Evolutionary conservation across 2,888 invertebrate genomes (phyloP).

Genomic region (Mongoloraphidia duomilia): DNA sequence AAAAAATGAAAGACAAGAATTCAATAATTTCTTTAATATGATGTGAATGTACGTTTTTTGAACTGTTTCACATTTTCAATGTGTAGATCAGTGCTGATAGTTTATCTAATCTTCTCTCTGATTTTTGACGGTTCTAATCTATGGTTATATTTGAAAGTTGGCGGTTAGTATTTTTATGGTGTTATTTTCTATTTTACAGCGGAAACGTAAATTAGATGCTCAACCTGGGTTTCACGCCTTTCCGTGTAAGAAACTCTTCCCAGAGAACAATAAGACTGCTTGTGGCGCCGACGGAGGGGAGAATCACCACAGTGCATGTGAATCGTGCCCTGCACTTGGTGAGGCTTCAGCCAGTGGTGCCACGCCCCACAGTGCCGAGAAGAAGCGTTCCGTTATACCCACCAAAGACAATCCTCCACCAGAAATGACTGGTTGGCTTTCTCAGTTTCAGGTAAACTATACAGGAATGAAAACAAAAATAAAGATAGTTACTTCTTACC

Average conservation of each 20-base stretch:
- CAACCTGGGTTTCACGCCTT: constrained; percentile 33
- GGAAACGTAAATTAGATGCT: constrained; percentile 33
- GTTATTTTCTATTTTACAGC: constrained; percentile 22
- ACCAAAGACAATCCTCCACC: constrained; percentile 70
- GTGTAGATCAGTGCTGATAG: constrained; percentile 13
- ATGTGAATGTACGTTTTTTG: neutral
- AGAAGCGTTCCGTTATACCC: constrained; percentile 41
- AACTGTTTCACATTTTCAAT: neutral
- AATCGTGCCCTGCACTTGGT: constrained; percentile 2
- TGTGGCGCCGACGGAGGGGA: constrained; percentile 9
- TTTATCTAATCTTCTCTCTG: constrained; percentile 31
- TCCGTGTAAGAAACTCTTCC: constrained; percentile 38
- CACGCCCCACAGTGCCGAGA: constrained; percentile 11
- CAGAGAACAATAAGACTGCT: constrained; percentile 28
- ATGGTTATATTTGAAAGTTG: neutral
- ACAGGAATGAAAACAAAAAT: too few relatives aligned
- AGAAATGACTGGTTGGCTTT: constrained; percentile 58
- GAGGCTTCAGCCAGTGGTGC: neutral
- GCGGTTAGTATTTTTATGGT: constrained; percentile 6
- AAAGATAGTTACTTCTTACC: too few relatives aligned
- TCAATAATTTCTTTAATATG: neutral
- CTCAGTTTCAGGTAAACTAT: constrained; percentile 49
- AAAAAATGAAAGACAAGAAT: too few relatives aligned
- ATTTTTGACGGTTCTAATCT: constrained; percentile 9
- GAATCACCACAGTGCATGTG: constrained; percentile 9